Conservation (phyloP, 23 tunicate species). For the Oikopleura vanhoeffeni region DNA sequence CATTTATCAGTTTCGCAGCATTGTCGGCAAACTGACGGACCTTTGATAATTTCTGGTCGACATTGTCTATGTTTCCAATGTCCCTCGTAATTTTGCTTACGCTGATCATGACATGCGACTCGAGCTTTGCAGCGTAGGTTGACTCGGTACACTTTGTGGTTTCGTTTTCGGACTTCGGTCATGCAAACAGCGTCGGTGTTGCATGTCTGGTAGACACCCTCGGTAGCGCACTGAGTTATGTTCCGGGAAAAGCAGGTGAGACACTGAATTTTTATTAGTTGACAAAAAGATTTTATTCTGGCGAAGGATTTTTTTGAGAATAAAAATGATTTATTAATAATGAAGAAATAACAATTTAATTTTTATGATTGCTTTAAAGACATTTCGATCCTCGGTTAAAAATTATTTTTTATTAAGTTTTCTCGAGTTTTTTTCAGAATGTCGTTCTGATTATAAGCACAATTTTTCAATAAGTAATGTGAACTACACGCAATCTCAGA, state of each 20-base stretch:
- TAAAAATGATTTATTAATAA: too few relatives aligned
- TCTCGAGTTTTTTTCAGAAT: too few relatives aligned
- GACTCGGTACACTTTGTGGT: neutral
- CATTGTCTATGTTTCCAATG: neutral
- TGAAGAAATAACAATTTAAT: too few relatives aligned
- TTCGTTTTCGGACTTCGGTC: conserved; percentile 1
- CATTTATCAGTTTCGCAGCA: neutral
- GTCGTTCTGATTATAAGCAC: too few relatives aligned
- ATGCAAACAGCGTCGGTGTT: neutral
- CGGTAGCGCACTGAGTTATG: neutral
- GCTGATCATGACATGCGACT: neutral
- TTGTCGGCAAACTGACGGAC: conserved; percentile 9
- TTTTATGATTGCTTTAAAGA: too few relatives aligned
- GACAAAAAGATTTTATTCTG: too few relatives aligned
- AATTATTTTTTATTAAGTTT: too few relatives aligned
- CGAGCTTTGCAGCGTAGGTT: neutral
- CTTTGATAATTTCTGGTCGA: neutral
- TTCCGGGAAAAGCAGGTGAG: neutral
- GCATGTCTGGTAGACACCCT: neutral
- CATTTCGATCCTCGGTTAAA: too few relatives aligned
- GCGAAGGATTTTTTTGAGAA: too few relatives aligned
- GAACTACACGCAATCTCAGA: too few relatives aligned
- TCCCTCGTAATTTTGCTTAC: neutral
- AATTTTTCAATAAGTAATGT: too few relatives aligned
- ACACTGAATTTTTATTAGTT: too few relatives aligned